Evolutionary conservation across 1,140 invertebrate genomes (phyloP).

Genomic region (Magallana gigas): DNA sequence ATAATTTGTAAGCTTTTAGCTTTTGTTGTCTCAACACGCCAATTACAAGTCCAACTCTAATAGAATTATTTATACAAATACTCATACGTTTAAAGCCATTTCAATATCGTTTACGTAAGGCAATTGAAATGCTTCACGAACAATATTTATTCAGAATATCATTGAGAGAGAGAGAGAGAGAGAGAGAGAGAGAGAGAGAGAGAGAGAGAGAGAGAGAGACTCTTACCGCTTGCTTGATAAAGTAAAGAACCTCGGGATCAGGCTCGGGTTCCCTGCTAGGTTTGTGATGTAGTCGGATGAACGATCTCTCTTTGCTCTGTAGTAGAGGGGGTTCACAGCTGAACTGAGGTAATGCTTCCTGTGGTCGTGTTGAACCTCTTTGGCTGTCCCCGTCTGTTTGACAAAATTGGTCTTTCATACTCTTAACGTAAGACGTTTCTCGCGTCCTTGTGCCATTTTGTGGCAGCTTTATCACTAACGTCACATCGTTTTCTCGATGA

Average conservation of each 20-base stretch:
- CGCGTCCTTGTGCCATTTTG: background rate
- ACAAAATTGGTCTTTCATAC: background rate
- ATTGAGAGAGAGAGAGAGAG: no score
- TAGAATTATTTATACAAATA: no score
- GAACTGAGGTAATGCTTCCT: background rate
- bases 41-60: no score
- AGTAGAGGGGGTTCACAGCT: background rate
- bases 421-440: background rate
- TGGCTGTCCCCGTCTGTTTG: background rate
- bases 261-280: background rate
- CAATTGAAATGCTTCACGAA: no score
- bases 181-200: no score
- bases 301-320: background rate
- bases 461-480: constrained; percentile 1
- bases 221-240: constrained; percentile 18
- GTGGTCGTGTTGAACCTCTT: background rate
- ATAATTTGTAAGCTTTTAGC: no score
- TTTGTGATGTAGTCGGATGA: background rate
- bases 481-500: background rate
- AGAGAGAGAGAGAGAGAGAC: background rate
- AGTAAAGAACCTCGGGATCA: constrained; percentile 12
- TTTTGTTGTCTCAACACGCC: no score
- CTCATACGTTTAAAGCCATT: no score
- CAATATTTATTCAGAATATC: no score
- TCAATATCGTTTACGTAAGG: no score